Conservation (phyloP, 92 coral and sea anemone species). For the Siderastrea radians region DNA sequence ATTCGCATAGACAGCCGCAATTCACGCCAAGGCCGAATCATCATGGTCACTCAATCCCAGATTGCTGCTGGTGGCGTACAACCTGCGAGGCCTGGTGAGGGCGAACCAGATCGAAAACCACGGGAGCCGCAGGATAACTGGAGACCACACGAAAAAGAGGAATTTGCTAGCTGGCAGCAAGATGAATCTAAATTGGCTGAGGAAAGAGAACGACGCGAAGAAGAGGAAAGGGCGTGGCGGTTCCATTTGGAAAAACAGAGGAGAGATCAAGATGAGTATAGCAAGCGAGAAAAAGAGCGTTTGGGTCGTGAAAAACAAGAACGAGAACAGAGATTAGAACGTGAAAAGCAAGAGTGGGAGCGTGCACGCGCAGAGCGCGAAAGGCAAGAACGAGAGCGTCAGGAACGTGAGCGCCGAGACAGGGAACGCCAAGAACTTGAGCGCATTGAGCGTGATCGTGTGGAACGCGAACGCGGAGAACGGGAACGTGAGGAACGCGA, state of each 20-base stretch:
- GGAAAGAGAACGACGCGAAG: constrained; percentile 76
- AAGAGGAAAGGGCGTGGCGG: constrained; percentile 59
- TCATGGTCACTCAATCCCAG: constrained; percentile 64
- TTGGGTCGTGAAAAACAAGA: constrained; percentile 57
- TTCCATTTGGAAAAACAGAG: constrained; percentile 41
- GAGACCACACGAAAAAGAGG: constrained; percentile 64
- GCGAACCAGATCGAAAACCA: constrained; percentile 65
- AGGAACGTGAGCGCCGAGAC: constrained; percentile 74
- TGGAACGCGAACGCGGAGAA: constrained; percentile 60
- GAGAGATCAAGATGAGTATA: constrained; percentile 4
- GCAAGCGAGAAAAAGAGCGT: background rate
- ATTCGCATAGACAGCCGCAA: constrained; percentile 81
- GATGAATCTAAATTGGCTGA: constrained; percentile 65
- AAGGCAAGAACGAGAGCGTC: constrained; percentile 61
- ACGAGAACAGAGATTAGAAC: constrained; percentile 63
- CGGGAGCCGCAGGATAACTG: constrained; percentile 36
- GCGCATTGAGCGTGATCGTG: constrained; percentile 73
- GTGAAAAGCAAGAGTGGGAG: constrained; percentile 60
- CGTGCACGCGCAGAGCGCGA: constrained; percentile 67
- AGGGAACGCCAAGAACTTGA: constrained; percentile 69
- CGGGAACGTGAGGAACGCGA: constrained; percentile 76
- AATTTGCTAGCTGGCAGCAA: constrained; percentile 84
- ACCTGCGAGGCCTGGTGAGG: constrained; percentile 27
- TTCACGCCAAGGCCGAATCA: constrained; percentile 81
- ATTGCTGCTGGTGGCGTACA: constrained; percentile 27